These are phyloP conservation scores for Fulica atra DNA, from an alignment of 2,113 vertebrate species.

Conservation along the genomic window DNA sequence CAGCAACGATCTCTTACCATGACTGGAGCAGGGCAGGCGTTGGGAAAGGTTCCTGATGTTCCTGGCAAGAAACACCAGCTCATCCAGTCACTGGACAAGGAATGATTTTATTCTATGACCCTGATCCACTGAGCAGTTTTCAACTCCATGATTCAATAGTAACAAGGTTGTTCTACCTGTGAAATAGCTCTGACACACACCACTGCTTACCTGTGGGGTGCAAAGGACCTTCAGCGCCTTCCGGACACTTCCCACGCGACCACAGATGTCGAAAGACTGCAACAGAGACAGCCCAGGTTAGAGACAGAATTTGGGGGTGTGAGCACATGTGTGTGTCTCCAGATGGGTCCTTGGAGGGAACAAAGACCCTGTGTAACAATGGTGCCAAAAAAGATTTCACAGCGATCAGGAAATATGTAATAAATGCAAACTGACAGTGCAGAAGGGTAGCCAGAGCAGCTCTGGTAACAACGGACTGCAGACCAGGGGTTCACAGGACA, in stretches of 20 bases:
- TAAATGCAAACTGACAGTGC: background rate
- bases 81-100: background rate
- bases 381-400: background rate
- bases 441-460: background rate
- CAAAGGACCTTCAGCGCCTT: constrained; percentile 90
- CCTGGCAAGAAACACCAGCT: background rate
- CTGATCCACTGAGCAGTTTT: background rate
- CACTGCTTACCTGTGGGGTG: constrained; percentile 85
- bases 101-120: background rate
- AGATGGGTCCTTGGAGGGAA: background rate
- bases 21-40: background rate
- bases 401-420: background rate
- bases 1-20: background rate
- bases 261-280: constrained; percentile 95
- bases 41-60: background rate
- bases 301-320: background rate
- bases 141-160: background rate
- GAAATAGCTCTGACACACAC: fast-evolving
- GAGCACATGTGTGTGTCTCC: background rate
- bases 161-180: background rate
- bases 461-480: background rate
- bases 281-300: constrained; percentile 20
- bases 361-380: background rate
- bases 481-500: background rate
- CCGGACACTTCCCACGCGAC: constrained; percentile 86